Base-by-base conservation (phyloP, 2,888 invertebrate genomes). In the Emmelina monodactyla region DNA sequence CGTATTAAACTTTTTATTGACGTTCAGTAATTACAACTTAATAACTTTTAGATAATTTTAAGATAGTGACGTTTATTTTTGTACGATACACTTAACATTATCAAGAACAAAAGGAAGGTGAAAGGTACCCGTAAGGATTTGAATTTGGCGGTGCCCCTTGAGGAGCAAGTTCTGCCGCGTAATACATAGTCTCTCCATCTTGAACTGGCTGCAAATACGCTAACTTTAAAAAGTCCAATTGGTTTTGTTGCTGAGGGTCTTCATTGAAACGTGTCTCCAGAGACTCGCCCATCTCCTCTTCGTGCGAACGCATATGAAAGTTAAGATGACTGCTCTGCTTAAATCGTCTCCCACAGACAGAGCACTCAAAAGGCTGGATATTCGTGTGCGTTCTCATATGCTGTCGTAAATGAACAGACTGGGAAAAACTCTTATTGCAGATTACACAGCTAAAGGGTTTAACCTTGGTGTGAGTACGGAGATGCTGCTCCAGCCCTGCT, bases 321-420 rank as follows among this genome's bases (percentile, higher is more conserved):
- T 79, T 80, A 35, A 79, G 53, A 45, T 80, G 79, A 42, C 79
- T 76, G 38, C 73, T 75, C 49, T 81, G 80, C 35, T 80, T 80
- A 36, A 81, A 81, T 28, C 71, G 54, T 19, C 70, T 56, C 1
- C 63, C 61, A 36, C 80, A 81, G 0, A 70, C 49, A 0, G 62
- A 54, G 42, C 80, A 81, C 44, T 65, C 67, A 41, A 79, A 81
- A 1, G 80, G 80, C 41, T 79, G 79, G 31, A 79, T 76, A 43
- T 78, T 79, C 0, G 80, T 79, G 42, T 81, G 80, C 0, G 78
- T 78, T 1, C 80, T 56, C 80, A 81, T 80, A 46, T 80, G 80
- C 45, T 81, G 80, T 1, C 70, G 55, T 22, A 81, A 53, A 39
- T 80, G 80, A 1, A 80, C 78, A 0, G 79, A 78, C 37, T 80